Conservation (phyloP, 1,140 invertebrate species). For the Drosophila burlai region DNA sequence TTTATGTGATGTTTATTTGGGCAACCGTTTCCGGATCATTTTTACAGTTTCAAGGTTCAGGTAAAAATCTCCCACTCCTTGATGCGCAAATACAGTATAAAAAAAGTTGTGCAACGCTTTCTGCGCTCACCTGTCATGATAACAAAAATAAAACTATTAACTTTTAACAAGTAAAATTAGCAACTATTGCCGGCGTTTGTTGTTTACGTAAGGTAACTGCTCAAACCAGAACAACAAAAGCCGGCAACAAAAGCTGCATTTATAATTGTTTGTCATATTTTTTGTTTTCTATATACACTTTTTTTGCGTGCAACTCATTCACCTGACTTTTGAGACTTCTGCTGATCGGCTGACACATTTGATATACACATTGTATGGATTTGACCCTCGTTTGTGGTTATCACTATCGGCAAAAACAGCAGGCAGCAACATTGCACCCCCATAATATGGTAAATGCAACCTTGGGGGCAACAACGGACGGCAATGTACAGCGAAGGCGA, state of each 20-base stretch:
- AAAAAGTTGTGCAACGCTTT: slow-evolving; percentile 35
- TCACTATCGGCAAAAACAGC: slow-evolving; percentile 27
- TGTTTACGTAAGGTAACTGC: slow-evolving; percentile 47
- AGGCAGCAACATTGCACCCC: slow-evolving; percentile 69
- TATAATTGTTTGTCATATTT: slow-evolving; percentile 49
- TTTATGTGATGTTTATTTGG: slow-evolving; percentile 9
- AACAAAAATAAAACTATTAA: slow-evolving; percentile 61
- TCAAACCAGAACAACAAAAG: slow-evolving; percentile 37
- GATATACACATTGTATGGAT: slow-evolving; percentile 19
- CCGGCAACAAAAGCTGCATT: slow-evolving; percentile 23
- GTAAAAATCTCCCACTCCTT: slow-evolving; percentile 1
- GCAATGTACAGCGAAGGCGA: slow-evolving; percentile 57
- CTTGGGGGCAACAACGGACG: slow-evolving; percentile 58
- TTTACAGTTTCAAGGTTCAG: slow-evolving; percentile 4
- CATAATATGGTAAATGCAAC: slow-evolving; percentile 68
- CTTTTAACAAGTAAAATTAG: slow-evolving; percentile 52
- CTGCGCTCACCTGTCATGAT: slow-evolving; percentile 42
- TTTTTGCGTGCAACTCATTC: too few species aligned
- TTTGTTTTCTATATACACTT: not conserved
- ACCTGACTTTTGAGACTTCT: slow-evolving; percentile 3
- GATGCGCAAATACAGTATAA: not conserved
- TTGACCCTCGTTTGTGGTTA: slow-evolving; percentile 37
- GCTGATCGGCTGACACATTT: slow-evolving; percentile 5
- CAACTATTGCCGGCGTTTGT: slow-evolving; percentile 49
- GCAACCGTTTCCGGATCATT: not conserved